phyloP scores from a whole-genome alignment of 2,888 invertebrate genomes.

The Lasioglossum vierecki region DNA sequence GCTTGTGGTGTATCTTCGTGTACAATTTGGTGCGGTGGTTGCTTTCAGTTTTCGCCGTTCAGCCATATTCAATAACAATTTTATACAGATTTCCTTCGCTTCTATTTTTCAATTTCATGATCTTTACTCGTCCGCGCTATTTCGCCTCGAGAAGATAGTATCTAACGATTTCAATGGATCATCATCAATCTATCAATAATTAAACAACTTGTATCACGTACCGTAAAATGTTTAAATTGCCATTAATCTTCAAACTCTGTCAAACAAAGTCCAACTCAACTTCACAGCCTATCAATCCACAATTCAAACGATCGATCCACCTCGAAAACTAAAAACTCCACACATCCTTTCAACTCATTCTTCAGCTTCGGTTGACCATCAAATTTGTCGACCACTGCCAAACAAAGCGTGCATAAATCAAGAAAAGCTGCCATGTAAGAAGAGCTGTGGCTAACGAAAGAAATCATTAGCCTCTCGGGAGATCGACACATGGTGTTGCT shows the following conservation, averaged over 20 bases:
- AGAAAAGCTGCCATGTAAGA: background rate
- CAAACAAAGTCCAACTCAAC: background rate
- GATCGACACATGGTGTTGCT: background rate
- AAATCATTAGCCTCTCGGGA: background rate
- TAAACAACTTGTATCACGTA: background rate
- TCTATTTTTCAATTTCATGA: background rate
- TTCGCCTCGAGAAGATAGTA: background rate
- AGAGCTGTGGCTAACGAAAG: background rate
- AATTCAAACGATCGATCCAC: background rate
- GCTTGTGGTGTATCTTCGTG: background rate
- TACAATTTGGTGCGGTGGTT: background rate
- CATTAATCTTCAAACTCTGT: background rate
- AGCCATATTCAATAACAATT: background rate
- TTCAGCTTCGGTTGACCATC: background rate
- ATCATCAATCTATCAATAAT: background rate
- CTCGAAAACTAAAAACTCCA: background rate
- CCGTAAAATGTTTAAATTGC: background rate
- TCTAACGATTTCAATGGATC: background rate
- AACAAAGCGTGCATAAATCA: slow-evolving; percentile 3
- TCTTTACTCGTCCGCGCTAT: background rate
- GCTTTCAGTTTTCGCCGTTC: background rate
- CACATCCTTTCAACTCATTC: background rate
- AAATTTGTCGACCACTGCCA: background rate
- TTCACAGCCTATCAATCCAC: background rate
- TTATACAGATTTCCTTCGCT: background rate